A percentile compares a stretch with the other conserved stretches of the same genome.
Conservation (phyloP, 2,888 invertebrate species). For the Heteropelma amictum region DNA sequence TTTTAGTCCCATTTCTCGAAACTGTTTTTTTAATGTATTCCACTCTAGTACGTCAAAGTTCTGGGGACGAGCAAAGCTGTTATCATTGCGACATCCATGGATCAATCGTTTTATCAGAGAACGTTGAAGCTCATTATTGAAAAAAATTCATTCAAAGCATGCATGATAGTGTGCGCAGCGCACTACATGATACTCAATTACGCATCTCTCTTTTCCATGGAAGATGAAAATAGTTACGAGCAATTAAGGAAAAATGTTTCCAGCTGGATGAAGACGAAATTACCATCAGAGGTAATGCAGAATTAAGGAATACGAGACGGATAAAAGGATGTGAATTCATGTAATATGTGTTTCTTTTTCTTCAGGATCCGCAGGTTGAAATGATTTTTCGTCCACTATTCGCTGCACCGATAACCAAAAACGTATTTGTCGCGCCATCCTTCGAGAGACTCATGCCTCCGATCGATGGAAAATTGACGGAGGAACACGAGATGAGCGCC, state of each 20-base stretch:
- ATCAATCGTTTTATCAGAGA: constrained; percentile 80
- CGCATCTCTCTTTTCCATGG: constrained; percentile 76
- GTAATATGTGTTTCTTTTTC: constrained; percentile 57
- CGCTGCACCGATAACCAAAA: constrained; percentile 80
- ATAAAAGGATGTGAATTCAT: not conserved
- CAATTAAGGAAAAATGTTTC: constrained; percentile 78
- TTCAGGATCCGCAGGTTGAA: constrained; percentile 82
- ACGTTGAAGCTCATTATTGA: constrained; percentile 82
- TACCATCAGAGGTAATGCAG: constrained; percentile 61
- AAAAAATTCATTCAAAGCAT: constrained; percentile 82
- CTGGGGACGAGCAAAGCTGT: constrained; percentile 78
- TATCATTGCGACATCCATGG: constrained; percentile 81
- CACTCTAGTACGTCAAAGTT: constrained; percentile 75
- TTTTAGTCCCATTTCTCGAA: too few relatives aligned
- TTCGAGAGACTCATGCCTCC: constrained; percentile 81
- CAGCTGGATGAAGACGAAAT: constrained; percentile 79
- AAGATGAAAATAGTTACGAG: constrained; percentile 72
- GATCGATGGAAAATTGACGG: constrained; percentile 73
- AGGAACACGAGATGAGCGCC: constrained; percentile 63
- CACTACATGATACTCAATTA: constrained; percentile 80
- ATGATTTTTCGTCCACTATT: constrained; percentile 83
- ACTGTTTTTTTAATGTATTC: not conserved
- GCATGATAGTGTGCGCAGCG: constrained; percentile 81
- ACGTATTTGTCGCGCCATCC: constrained; percentile 83
- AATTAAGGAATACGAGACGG: not conserved